Evolutionary conservation across 2,113 vertebrate species (phyloP), one percentile per base, ranked within the genome.

Genomic region (Uria lomvia): DNA sequence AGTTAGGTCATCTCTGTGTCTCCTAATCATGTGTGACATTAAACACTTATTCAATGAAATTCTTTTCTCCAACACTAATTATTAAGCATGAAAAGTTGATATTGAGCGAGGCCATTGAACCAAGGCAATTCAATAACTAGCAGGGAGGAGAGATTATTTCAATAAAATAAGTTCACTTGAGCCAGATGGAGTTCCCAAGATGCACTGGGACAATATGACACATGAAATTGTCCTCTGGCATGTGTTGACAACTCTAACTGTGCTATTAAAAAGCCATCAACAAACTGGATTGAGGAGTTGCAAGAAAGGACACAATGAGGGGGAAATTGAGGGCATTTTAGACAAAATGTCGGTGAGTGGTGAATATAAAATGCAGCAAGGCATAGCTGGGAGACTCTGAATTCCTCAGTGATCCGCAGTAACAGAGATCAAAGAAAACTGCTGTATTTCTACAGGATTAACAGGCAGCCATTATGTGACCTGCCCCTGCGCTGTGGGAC

Each of bases 1-100:
- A 6, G 77, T 94, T 92, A 80, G 91, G 68, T 92, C 43, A 38
- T 95, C 79, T 92, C 88, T 63, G 40, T 17, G 3, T 76, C 78
- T 88, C 94, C 95, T 97, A 96, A 97, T 96, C 88, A 52, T 73
- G n/a, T 96, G 92, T 95, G 97, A 96, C 97, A 86, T 96, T 90
- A 90, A 97, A 65, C 86, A 68, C 94, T 96, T 97, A 91, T 34
- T 95, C 96, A 92, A 77, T 94, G 90, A 93, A 96, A 88, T 59
- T 63, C 90, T 86, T 53, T 85, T 94, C 93, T 88, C 74, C 78
- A 55, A 68, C 70, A 62, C 93, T 95, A 92, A 94, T 97, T 96
- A 95, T 95, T 96, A 95, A 83, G 85, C 85, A 68, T 88, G 96
- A 93, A 93, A 97, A 96, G 93, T 72, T 93, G 87, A 91, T 96